Base-by-base conservation (phyloP, 92 coral and sea anemone species). In the Porites rus region DNA sequence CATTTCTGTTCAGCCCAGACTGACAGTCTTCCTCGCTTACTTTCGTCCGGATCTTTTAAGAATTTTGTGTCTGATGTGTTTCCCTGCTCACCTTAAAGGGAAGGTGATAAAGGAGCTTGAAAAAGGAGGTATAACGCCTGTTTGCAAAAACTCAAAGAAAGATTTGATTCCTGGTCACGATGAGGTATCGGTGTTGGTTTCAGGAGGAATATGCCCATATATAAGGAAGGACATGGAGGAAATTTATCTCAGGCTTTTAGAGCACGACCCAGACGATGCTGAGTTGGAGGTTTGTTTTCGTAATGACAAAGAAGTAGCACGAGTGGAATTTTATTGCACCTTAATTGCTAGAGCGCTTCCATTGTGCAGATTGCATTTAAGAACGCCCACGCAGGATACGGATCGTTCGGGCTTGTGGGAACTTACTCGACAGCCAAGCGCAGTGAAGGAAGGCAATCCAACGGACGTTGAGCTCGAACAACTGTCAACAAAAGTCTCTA, bases 21-120 rank as follows among this genome's bases (percentile, higher is more conserved):
- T 22, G n/a, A 53, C 84, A 52, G n/a, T n/a, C 17, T 80, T 80
- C 24, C 51, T 80, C 24, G 84, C 84, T 20, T 80, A 80, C 75
- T 80, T 80, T 28, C 74, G 13, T 12, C 56, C 25, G 1, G 62
- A 66, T 51, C 16, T 43, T 18, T 62, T 43, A 9, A 50, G 51
- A 14, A 46, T 78, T 51, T 78, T 78, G 73, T 63, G 17, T 31
- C 66, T 80, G 0, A 53, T 52, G 16, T 68, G 84, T 13, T 80
- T 53, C 38, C 84, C 66, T 10, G 72, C 74, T 51, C 75, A 80
- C 16, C 75, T 67, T 8, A 67, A 64, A 80, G 65, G 4, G 1
- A 17, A 6, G n/a, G 84, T 67, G 12, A 7, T 17, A 46, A 7
- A 50, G 1, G 64, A 80, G 25, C 9, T 65, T 43, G 8, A 51